Evolutionary conservation across 1,140 invertebrate genomes (phyloP).

Genomic region (Lucilia cuprina): DNA sequence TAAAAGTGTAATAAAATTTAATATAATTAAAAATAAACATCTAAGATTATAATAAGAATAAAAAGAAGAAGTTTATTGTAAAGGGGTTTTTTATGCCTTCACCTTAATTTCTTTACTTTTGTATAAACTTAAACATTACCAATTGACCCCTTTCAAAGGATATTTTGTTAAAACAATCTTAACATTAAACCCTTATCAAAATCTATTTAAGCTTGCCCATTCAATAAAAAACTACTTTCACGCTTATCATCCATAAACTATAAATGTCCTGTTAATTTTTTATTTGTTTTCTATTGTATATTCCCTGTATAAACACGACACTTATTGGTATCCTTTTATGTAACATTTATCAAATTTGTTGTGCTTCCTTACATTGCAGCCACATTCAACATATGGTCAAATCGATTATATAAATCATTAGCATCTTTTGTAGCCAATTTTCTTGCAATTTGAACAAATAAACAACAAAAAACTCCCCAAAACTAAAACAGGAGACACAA

Average conservation of each 20-base stretch:
- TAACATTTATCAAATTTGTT: background rate
- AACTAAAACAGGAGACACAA: conserved; percentile 1
- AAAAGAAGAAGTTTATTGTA: no score
- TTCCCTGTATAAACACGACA: background rate
- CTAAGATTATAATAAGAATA: no score
- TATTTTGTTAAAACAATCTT: background rate
- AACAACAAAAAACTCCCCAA: background rate
- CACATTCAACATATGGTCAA: conserved; percentile 51
- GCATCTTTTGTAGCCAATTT: conserved; percentile 62
- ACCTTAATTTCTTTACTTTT: background rate
- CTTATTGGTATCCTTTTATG: background rate
- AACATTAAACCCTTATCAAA: background rate
- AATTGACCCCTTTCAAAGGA: background rate
- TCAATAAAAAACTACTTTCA: conserved; percentile 8
- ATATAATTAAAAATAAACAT: background rate
- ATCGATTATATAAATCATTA: conserved; percentile 63
- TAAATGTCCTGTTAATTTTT: background rate
- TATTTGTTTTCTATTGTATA: background rate
- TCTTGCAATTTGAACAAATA: conserved; percentile 44
- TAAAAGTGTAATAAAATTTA: background rate
- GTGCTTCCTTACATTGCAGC: background rate
- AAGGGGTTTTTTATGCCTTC: no score
- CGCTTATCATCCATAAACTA: background rate
- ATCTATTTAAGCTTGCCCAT: background rate
- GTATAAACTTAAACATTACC: background rate